phyloP scores from a whole-genome alignment of 2,113 vertebrate species.

The Phalacrocorax pelagicus region DNA sequence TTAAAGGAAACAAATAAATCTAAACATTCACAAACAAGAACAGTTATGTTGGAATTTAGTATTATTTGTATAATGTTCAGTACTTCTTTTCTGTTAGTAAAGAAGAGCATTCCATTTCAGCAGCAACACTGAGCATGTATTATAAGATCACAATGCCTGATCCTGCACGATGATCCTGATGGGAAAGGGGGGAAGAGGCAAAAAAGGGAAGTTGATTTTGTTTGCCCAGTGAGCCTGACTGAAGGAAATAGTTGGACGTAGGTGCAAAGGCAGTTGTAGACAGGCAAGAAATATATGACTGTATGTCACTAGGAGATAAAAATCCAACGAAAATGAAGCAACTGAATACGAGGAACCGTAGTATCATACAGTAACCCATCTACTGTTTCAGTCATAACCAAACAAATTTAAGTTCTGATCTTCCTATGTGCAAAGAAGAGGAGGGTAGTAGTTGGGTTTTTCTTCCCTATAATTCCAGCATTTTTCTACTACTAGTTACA shows the following conservation, averaged over 20 bases:
- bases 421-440: background rate
- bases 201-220: background rate
- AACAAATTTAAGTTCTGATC: background rate
- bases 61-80: background rate
- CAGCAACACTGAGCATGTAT: background rate
- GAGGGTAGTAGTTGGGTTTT: rapidly evolving
- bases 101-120: background rate
- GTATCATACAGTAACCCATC: background rate
- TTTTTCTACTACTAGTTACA: background rate
- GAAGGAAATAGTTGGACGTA: background rate
- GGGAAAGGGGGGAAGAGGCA: background rate
- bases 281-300: background rate
- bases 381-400: background rate
- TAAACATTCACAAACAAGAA: background rate
- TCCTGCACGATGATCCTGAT: background rate
- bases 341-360: background rate
- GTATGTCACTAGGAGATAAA: background rate
- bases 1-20: background rate
- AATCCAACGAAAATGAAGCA: background rate
- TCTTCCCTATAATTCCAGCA: background rate
- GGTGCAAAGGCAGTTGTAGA: background rate
- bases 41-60: background rate
- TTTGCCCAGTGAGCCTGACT: background rate
- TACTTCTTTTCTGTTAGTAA: background rate
- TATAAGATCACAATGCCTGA: background rate